Evolutionary conservation across 2,797 vertebrate species (phyloP).

Genomic region (Bovichtus variegatus): DNA sequence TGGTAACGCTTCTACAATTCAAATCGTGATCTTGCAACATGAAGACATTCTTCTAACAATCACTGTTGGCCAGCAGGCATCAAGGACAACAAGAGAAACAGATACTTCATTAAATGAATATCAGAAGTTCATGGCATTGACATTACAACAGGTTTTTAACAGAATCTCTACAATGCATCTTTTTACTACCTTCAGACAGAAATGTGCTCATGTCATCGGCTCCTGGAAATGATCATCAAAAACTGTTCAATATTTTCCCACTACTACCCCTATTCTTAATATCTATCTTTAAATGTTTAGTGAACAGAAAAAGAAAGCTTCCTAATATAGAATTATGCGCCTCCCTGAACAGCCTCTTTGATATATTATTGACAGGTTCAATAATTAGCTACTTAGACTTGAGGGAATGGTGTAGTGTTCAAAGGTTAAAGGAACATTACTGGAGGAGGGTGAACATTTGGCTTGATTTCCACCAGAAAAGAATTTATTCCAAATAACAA

Average conservation of each 20-base stretch:
- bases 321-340: conserved; percentile 6
- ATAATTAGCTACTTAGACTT: conserved; percentile 34
- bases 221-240: conserved; percentile 1
- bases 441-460: conserved; percentile 5
- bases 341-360: conserved; percentile 2
- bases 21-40: no score
- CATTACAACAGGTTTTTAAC: neutral
- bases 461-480: neutral
- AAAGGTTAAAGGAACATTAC: conserved; percentile 11
- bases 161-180: neutral
- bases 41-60: no score
- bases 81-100: no score
- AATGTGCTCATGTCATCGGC: neutral
- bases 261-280: neutral
- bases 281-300: conserved; percentile 12
- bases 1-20: no score
- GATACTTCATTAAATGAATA: no score
- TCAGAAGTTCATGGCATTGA: no score
- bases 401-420: neutral
- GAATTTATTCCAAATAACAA: conserved; percentile 22
- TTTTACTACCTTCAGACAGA: neutral
- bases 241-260: neutral
- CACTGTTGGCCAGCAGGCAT: no score
- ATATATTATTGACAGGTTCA: conserved; percentile 40
- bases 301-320: neutral